phyloP scores from a whole-genome alignment of 2,113 vertebrate species.

The Rhineura floridana region DNA sequence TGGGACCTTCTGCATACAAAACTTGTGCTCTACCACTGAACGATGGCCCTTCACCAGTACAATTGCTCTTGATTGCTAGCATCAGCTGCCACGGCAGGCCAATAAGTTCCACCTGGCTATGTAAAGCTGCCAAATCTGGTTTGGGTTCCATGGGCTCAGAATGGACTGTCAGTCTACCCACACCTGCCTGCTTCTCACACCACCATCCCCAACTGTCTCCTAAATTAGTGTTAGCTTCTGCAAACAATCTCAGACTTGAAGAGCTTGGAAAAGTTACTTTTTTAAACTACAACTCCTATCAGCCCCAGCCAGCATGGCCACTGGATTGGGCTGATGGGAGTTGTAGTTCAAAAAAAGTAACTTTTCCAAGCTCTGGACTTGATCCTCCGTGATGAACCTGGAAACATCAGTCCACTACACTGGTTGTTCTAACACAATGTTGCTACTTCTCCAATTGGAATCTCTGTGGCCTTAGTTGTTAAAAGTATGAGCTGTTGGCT shows the following conservation, averaged over 20 bases:
- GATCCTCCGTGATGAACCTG: too few species aligned
- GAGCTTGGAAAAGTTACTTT: neutral
- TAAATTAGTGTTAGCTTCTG: neutral
- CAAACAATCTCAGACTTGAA: neutral
- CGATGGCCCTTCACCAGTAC: neutral
- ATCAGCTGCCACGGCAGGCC: neutral
- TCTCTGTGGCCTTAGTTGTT: neutral
- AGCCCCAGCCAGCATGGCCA: too few species aligned
- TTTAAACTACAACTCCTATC: too few species aligned
- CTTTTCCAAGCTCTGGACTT: too few species aligned
- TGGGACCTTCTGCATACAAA: neutral
- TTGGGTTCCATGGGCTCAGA: neutral
- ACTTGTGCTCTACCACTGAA: neutral
- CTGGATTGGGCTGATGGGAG: too few species aligned
- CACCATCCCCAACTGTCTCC: neutral
- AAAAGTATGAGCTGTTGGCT: neutral
- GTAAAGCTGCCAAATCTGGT: neutral
- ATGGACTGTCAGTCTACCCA: neutral
- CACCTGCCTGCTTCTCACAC: neutral
- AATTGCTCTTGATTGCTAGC: neutral
- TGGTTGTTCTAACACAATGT: neutral
- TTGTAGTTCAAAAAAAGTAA: too few species aligned
- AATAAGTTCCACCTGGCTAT: neutral
- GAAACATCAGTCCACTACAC: neutral
- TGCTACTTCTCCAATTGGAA: neutral